Conservation (phyloP, 2,113 vertebrate species). For the Dromiciops gliroides region DNA sequence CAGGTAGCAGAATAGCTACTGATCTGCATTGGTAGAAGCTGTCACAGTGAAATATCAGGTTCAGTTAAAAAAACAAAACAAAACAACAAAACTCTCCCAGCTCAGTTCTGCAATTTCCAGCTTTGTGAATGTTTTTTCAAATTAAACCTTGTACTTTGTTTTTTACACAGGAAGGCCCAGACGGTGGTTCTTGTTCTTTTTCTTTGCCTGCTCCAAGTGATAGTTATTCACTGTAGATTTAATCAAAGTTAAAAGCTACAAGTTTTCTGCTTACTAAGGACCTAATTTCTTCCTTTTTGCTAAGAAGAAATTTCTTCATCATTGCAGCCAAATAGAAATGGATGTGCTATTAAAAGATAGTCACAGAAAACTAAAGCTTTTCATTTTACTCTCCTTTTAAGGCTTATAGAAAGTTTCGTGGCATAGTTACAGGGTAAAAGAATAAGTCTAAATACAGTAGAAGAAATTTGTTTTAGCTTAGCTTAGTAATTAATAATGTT, state of each 20-base stretch:
- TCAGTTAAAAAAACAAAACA: neutral
- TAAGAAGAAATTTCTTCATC: neutral
- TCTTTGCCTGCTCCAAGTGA: neutral
- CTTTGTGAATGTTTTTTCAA: neutral
- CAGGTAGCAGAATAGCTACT: neutral
- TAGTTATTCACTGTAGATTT: neutral
- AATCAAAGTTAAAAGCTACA: neutral
- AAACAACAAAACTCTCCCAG: too few relatives aligned
- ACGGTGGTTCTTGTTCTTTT: neutral
- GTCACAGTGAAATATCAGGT: neutral
- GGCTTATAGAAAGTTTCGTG: neutral
- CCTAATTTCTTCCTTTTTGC: neutral
- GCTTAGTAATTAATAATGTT: neutral
- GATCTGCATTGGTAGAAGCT: neutral
- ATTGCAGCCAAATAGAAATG: neutral
- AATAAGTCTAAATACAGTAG: neutral
- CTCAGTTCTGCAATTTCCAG: neutral
- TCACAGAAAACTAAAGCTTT: neutral
- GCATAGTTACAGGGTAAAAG: neutral
- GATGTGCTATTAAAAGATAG: slow-evolving; percentile 3
- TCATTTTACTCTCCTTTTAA: neutral
- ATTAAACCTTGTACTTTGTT: neutral
- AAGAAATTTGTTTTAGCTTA: slow-evolving; percentile 43
- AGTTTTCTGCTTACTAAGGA: neutral
- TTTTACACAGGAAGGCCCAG: neutral